Conservation (phyloP, 1,140 invertebrate species). For the Caenorhabditis briggsae region DNA sequence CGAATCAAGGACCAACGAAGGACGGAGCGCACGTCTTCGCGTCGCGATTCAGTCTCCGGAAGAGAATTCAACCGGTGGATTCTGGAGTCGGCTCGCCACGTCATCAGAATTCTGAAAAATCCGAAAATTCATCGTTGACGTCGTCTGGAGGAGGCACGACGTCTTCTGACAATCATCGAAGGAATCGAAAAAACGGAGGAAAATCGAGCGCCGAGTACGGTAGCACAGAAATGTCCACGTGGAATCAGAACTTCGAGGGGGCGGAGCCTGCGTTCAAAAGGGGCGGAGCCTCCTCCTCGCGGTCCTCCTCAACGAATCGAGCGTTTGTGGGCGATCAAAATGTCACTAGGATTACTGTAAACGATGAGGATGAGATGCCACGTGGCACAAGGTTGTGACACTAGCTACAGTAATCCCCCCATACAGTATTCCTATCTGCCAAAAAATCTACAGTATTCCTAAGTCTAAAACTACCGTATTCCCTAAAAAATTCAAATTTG, state of each 20-base stretch:
- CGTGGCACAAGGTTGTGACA: not conserved
- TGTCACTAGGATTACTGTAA: constrained; percentile 38
- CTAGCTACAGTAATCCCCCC: not conserved
- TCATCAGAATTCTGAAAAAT: not conserved
- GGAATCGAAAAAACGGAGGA: not conserved
- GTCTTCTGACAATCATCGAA: not conserved
- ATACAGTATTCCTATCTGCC: constrained; percentile 15
- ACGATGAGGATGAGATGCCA: constrained; percentile 9
- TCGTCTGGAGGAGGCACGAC: not conserved
- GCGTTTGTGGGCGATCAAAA: not conserved
- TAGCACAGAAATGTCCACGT: constrained; percentile 32
- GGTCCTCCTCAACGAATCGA: not conserved
- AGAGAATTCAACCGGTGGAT: constrained; percentile 17
- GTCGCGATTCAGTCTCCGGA: constrained; percentile 23
- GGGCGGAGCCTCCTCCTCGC: not conserved
- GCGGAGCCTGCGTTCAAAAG: not conserved
- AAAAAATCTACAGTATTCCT: not conserved
- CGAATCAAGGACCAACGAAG: constrained; percentile 18
- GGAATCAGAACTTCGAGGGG: not conserved
- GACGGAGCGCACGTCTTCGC: constrained; percentile 7
- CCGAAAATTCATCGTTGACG: not conserved
- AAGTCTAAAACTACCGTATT: constrained; percentile 17
- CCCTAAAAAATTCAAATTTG: not conserved
- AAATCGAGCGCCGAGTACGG: not conserved
- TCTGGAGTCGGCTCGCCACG: not conserved